A percentile compares a stretch with the other conserved stretches of the same genome.
Evolutionary conservation across 1,140 invertebrate species (phyloP).

Genomic region (Lepidurus packardi): DNA sequence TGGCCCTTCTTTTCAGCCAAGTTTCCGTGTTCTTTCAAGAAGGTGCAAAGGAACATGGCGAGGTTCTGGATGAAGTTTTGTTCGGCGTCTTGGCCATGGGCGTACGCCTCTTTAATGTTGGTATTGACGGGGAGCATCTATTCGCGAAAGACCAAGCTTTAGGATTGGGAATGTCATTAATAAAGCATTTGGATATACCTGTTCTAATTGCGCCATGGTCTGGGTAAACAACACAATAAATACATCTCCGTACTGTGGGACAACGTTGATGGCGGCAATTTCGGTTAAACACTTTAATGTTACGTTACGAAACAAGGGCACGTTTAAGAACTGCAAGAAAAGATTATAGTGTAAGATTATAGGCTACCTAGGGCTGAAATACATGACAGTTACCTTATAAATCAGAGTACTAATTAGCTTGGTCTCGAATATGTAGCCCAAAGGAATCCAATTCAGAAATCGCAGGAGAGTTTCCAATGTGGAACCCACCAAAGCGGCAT

Average conservation of each 20-base stretch:
- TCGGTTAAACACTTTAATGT: slow-evolving; percentile 97
- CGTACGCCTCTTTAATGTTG: slow-evolving; percentile 90
- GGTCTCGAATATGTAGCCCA: slow-evolving; percentile 99
- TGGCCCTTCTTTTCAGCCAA: slow-evolving; percentile 75
- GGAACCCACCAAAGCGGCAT: slow-evolving; percentile 85
- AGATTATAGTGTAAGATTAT: slow-evolving; percentile 35
- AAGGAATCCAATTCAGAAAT: slow-evolving; percentile 98
- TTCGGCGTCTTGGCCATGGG: slow-evolving; percentile 86
- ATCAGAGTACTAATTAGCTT: slow-evolving; percentile 91
- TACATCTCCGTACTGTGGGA: slow-evolving; percentile 80
- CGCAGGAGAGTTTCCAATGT: slow-evolving; percentile 92
- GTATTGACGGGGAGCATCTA: slow-evolving; percentile 82
- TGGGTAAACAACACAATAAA: slow-evolving; percentile 82
- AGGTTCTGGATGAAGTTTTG: slow-evolving; percentile 99
- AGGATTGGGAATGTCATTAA: not conserved
- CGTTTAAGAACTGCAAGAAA: slow-evolving; percentile 76
- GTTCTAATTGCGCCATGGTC: slow-evolving; percentile 83
- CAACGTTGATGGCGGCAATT: slow-evolving; percentile 82
- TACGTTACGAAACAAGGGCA: slow-evolving; percentile 96
- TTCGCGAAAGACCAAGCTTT: slow-evolving; percentile 1
- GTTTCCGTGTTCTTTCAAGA: slow-evolving; percentile 88
- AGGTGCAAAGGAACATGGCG: slow-evolving; percentile 94
- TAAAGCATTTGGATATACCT: slow-evolving; percentile 42
- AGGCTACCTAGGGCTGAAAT: slow-evolving; percentile 11
- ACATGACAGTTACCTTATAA: slow-evolving; percentile 59